Percentiles rank a stretch among this genome's conserved stretches.
phyloP scores from a whole-genome alignment of 2,113 vertebrate genomes.

The Lepidothrix coronata region DNA sequence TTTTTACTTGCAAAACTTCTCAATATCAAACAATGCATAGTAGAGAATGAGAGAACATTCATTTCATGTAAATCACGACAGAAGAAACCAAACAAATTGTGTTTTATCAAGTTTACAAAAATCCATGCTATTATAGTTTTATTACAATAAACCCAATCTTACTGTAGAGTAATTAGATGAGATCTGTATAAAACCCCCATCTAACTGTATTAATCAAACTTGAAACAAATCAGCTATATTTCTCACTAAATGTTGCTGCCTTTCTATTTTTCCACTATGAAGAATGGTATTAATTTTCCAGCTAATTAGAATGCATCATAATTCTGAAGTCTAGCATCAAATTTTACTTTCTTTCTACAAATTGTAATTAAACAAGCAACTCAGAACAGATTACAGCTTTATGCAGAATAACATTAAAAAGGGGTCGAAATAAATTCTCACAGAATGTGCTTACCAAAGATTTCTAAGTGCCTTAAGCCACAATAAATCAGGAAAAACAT shows the following conservation, averaged over 20 bases:
- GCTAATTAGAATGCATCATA: conserved; percentile 13
- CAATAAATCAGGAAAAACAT: background rate
- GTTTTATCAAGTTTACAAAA: conserved; percentile 8
- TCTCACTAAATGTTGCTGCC: background rate
- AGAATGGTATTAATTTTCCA: conserved; percentile 23
- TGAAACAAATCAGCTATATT: conserved; percentile 7
- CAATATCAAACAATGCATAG: background rate
- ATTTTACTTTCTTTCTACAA: background rate
- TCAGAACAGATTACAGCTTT: background rate
- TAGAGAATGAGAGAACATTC: background rate
- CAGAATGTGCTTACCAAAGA: background rate
- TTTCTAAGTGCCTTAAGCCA: background rate
- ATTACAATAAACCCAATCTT: background rate
- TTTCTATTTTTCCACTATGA: background rate
- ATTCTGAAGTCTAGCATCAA: background rate
- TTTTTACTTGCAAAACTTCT: background rate
- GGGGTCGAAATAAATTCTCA: background rate
- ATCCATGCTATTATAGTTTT: background rate
- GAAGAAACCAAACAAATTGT: background rate
- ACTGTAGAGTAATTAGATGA: background rate
- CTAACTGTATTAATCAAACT: background rate
- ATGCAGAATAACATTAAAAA: background rate
- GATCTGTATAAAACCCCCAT: background rate
- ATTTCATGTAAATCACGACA: background rate
- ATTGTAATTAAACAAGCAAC: conserved; percentile 37